Base-by-base conservation (phyloP, 2,797 vertebrate species). In the Centroberyx gerrardi region DNA sequence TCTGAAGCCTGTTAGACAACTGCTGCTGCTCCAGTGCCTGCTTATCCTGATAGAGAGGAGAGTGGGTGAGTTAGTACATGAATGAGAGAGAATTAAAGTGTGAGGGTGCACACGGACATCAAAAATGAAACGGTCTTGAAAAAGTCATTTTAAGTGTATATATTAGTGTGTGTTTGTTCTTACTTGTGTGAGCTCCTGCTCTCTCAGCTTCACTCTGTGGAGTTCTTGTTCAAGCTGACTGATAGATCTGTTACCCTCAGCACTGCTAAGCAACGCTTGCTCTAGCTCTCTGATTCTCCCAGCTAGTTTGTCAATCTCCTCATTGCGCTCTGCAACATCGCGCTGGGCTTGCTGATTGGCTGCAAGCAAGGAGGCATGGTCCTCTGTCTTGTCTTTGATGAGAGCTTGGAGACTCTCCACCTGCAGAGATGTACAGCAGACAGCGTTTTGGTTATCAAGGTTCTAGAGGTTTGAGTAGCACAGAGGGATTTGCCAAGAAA, bases 21-120 rank as follows among this genome's bases (percentile, higher is more conserved):
- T 96, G 96, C 78, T 97, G 96, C 76, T 98, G 96, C 76, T 97
- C 96, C 52, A 98, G 74, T 0, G 94, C 95, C 70, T 97, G 96
- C 69, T 97, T 97, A 81, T 98, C 97, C 98, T 99, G 78, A 46
- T 79, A 75, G 58, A 66, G 4, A 22, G 44, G 68, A 31, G 18
- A 38, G 2, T 13, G 8, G 28, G 51, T 40, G 6, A 51, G 22
- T 53, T 10, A 59, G 42, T 48, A 9, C 13, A 48, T 27, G 0
- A 29, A 10, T 10, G 18, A 36, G 15, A 7, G 3, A 15, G 33
- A 36, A 52, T 13, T 7, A 14, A 62, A 13, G 22, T 31, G 18
- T 1, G 5, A 36, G 4, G n/a, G n/a, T 17, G 7, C n/a, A n/a
- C 42, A 29, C 12, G 10, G 40, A 22, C 29, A 64, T 29, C 12